These are phyloP conservation scores for Caenorhabditis becei DNA, from an alignment of 2,888 invertebrate genomes.

Conservation along the genomic window DNA sequence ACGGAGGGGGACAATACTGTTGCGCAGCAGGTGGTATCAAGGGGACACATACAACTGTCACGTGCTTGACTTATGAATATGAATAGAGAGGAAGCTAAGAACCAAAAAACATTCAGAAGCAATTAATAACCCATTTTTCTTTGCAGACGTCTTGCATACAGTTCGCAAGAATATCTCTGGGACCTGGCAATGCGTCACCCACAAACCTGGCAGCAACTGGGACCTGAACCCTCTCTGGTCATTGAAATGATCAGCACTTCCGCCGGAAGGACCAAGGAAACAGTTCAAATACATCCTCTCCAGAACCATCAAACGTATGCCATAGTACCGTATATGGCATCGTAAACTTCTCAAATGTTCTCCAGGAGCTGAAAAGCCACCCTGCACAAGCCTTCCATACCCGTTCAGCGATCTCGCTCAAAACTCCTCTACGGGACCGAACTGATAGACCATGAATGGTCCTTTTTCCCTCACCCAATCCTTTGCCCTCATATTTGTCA, in stretches of 20 bases:
- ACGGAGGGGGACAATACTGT: slow-evolving; percentile 37
- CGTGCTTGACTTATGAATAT: slow-evolving; percentile 53
- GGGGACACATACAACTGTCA: slow-evolving; percentile 31
- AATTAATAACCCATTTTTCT: slow-evolving; percentile 12
- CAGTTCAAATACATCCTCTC: background rate
- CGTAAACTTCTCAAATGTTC: slow-evolving; percentile 10
- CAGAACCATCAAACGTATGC: slow-evolving; percentile 29
- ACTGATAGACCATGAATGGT: background rate
- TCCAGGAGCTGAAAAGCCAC: slow-evolving; percentile 1
- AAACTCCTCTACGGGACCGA: slow-evolving; percentile 29
- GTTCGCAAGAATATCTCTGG: slow-evolving; percentile 36
- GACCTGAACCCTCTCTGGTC: slow-evolving; percentile 30
- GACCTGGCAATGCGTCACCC: slow-evolving; percentile 8
- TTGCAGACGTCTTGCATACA: slow-evolving; percentile 48
- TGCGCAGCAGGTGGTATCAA: slow-evolving; percentile 61
- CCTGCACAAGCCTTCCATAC: background rate
- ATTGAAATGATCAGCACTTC: slow-evolving; percentile 56
- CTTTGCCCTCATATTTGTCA: background rate
- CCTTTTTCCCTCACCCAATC: background rate
- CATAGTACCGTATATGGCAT: slow-evolving; percentile 26
- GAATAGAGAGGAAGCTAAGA: slow-evolving; percentile 7
- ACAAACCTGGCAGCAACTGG: slow-evolving; percentile 17
- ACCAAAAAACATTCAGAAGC: background rate
- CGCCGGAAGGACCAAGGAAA: background rate
- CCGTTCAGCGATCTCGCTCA: slow-evolving; percentile 53